Conservation (phyloP, 2,797 vertebrate species). For the Carduelis carduelis region DNA sequence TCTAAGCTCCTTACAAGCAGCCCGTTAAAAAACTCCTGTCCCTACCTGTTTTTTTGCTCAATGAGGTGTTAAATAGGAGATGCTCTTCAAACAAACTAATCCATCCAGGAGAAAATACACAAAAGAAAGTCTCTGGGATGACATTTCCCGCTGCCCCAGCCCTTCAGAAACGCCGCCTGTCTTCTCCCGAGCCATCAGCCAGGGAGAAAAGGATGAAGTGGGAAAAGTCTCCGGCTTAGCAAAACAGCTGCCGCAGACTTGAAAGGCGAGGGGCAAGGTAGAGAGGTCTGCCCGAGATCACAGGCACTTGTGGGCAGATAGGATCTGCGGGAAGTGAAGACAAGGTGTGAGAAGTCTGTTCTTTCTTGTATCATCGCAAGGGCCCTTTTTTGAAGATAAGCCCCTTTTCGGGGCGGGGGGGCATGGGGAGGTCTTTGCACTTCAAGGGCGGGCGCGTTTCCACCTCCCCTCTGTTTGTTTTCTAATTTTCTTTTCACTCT, state of each 20-base stretch:
- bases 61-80: constrained; percentile 45
- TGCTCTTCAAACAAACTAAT: constrained; percentile 51
- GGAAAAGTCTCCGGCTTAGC: constrained; percentile 24
- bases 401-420: neutral
- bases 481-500: constrained; percentile 49
- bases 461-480: constrained; percentile 59
- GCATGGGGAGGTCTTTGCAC: constrained; percentile 18
- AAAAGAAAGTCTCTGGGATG: constrained; percentile 7
- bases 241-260: constrained; percentile 57
- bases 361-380: constrained; percentile 56
- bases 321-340: constrained; percentile 61
- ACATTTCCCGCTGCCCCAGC: neutral
- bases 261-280: constrained; percentile 59
- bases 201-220: constrained; percentile 36
- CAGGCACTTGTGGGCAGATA: constrained; percentile 61
- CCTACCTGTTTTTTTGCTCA: neutral
- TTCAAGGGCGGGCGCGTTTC: constrained; percentile 45
- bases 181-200: neutral
- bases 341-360: constrained; percentile 67
- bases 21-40: neutral
- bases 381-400: constrained; percentile 65
- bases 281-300: constrained; percentile 60
- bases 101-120: neutral
- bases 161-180: neutral
- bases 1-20: neutral